Conservation (phyloP, 2,888 invertebrate species). For the Hirtodrosophila alboralis region DNA sequence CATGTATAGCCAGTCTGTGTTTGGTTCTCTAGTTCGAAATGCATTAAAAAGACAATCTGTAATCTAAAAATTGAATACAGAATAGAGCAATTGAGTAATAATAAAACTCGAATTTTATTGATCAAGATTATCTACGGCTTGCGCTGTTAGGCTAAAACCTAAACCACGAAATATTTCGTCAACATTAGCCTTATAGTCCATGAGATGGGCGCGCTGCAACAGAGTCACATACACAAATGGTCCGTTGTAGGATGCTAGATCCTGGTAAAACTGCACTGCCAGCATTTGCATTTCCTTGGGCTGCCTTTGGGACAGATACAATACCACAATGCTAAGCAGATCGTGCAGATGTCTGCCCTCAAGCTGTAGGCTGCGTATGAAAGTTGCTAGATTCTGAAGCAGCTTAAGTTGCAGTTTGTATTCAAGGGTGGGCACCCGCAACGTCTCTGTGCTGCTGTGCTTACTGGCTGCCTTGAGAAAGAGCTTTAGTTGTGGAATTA, state of each 20-base stretch:
- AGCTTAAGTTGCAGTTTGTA: constrained; percentile 82
- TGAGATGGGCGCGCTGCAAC: constrained; percentile 68
- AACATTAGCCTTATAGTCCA: constrained; percentile 73
- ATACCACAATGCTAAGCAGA: constrained; percentile 67
- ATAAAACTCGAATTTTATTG: constrained; percentile 45
- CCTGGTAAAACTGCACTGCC: constrained; percentile 69
- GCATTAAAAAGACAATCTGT: constrained; percentile 52
- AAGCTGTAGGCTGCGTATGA: constrained; percentile 79
- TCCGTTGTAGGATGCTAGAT: constrained; percentile 72
- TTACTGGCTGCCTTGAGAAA: constrained; percentile 85
- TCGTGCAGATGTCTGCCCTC: constrained; percentile 80
- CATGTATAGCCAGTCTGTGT: constrained; percentile 17
- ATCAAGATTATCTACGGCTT: constrained; percentile 9
- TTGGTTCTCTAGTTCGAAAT: constrained; percentile 23
- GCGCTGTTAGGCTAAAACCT: constrained; percentile 37
- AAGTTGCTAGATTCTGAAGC: constrained; percentile 68
- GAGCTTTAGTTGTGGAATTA: constrained; percentile 87
- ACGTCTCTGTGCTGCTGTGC: constrained; percentile 84
- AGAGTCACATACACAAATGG: constrained; percentile 81
- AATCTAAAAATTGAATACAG: constrained; percentile 35
- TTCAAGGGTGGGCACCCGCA: constrained; percentile 79
- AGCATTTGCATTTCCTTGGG: constrained; percentile 74
- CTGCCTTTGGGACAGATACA: constrained; percentile 78
- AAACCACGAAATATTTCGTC: constrained; percentile 53
- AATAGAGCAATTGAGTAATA: constrained; percentile 54